Evolutionary conservation across 2,113 vertebrate genomes (phyloP).

Genomic region (Megaceryle maxima): DNA sequence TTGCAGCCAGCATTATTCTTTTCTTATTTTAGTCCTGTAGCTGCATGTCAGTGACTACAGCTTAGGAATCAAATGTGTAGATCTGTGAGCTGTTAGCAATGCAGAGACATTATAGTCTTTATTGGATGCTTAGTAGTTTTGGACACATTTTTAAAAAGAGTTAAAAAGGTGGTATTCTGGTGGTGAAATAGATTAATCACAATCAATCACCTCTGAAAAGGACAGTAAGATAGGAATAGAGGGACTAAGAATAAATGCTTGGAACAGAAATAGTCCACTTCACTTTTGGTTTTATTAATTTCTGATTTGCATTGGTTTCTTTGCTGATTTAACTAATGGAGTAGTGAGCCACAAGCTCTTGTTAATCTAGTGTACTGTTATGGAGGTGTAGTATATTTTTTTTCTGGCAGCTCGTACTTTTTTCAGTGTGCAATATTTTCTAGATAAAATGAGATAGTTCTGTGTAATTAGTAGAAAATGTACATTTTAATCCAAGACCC

Average conservation of each 20-base stretch:
- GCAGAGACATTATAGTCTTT: not conserved
- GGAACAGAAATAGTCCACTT: not conserved
- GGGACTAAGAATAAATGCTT: not conserved
- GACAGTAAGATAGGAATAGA: not conserved
- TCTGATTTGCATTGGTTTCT: not conserved
- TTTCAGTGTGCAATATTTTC: not conserved
- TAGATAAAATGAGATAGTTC: not conserved
- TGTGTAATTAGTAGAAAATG: not conserved
- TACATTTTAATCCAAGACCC: not conserved
- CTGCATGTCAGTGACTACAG: accelerated
- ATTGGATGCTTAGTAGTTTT: not conserved
- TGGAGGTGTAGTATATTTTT: not conserved
- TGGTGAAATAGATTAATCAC: not conserved
- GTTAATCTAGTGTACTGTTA: not conserved
- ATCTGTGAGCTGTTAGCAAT: not conserved
- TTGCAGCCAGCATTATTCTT: not conserved
- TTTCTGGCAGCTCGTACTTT: not conserved
- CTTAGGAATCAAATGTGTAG: not conserved
- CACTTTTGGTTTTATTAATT: not conserved
- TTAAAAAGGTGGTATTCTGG: not conserved
- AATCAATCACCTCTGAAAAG: not conserved
- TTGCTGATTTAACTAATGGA: not conserved
- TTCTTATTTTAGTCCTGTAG: not conserved
- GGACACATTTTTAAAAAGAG: not conserved
- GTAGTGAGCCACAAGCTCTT: not conserved